Percentiles rank a stretch among this genome's conserved stretches.
Evolutionary conservation across 2,888 invertebrate species (phyloP).

Genomic region (Lepidocyrtinus sp.): DNA sequence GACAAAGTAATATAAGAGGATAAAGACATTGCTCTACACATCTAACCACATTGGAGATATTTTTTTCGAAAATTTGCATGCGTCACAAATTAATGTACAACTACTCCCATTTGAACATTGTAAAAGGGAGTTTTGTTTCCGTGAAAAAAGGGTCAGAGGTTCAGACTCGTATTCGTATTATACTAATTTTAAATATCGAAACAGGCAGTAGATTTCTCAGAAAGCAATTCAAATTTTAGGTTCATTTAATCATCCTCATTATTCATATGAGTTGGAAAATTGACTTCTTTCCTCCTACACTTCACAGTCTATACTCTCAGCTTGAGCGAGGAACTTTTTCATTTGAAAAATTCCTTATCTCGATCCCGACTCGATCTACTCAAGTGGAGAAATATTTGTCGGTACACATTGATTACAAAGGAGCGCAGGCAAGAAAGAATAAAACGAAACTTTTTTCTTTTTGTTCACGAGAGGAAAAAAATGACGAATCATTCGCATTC

Average conservation of each 20-base stretch:
- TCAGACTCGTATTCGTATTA: too few species aligned
- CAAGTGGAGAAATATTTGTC: slow-evolving; percentile 14
- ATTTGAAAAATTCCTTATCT: neutral
- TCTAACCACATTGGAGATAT: too few species aligned
- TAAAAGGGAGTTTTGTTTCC: too few species aligned
- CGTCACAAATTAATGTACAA: too few species aligned
- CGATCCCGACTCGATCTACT: too few species aligned
- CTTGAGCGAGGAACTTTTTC: neutral
- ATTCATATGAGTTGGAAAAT: neutral
- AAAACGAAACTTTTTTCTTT: neutral
- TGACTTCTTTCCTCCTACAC: neutral
- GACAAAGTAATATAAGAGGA: neutral
- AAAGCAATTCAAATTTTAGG: neutral
- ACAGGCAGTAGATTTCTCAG: too few species aligned
- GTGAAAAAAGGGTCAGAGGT: too few species aligned
- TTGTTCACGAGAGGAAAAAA: neutral
- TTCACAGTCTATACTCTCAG: slow-evolving; percentile 15
- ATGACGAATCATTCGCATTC: neutral
- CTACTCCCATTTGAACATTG: too few species aligned
- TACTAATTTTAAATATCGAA: too few species aligned
- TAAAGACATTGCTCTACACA: too few species aligned
- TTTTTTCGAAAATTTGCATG: too few species aligned
- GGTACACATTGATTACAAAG: slow-evolving; percentile 32
- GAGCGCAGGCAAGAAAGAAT: neutral
- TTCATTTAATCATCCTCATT: neutral